phyloP scores from a whole-genome alignment of 37 sponge, comb jelly and placozoan genomes.

The Ianthella basta region DNA sequence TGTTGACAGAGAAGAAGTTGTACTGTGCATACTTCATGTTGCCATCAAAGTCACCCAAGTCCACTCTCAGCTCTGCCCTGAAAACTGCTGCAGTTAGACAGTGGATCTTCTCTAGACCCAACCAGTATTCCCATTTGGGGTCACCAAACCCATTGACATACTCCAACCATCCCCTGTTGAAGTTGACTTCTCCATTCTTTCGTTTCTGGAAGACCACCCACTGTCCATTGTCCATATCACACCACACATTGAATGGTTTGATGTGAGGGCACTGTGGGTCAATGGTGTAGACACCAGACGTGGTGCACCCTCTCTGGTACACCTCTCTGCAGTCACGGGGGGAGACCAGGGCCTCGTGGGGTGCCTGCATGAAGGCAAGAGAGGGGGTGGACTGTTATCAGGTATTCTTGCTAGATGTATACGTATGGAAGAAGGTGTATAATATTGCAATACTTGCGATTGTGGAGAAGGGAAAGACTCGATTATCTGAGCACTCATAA shows the following conservation, averaged over 20 bases:
- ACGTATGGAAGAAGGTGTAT: no score
- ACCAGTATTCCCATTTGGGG: slow-evolving; percentile 67
- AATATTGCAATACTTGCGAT: no score
- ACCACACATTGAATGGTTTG: slow-evolving; percentile 18
- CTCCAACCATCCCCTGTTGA: slow-evolving; percentile 37
- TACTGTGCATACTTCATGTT: slow-evolving; percentile 20
- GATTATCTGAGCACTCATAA: no score
- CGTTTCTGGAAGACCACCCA: slow-evolving; percentile 71
- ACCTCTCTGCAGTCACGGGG: background rate
- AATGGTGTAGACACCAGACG: slow-evolving; percentile 1
- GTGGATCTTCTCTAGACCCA: slow-evolving; percentile 66
- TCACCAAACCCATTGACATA: slow-evolving; percentile 67
- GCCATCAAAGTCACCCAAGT: slow-evolving; percentile 19
- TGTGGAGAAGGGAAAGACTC: no score
- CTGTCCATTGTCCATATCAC: slow-evolving; percentile 37
- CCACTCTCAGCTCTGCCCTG: slow-evolving; percentile 2
- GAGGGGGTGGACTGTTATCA: no score
- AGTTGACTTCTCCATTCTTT: slow-evolving; percentile 21
- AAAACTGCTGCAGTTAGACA: slow-evolving; percentile 39
- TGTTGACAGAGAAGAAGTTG: slow-evolving; percentile 29
- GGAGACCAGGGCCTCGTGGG: no score
- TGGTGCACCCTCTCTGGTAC: background rate
- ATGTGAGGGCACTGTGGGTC: background rate
- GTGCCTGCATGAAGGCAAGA: no score
- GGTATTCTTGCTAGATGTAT: no score